These are phyloP conservation scores for Dermatemys mawii DNA, from an alignment of 2,113 vertebrate genomes.

Conservation along the genomic window DNA sequence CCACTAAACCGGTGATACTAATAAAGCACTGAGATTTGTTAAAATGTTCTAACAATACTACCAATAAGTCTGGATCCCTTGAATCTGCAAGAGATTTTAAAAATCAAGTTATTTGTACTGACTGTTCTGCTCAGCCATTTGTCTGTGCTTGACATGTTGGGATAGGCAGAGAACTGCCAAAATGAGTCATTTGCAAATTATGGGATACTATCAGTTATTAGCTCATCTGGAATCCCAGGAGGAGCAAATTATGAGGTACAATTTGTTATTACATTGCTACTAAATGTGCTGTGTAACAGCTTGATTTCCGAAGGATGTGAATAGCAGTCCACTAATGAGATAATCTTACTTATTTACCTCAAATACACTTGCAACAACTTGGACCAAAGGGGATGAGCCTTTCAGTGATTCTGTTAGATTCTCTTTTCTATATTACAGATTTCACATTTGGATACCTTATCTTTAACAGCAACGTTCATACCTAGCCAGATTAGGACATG, in stretches of 20 bases:
- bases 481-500: background rate
- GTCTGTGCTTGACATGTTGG: background rate
- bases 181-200: background rate
- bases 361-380: background rate
- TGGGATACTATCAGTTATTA: fast-evolving
- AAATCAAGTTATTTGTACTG: background rate
- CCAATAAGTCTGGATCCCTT: background rate
- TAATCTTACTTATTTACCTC: background rate
- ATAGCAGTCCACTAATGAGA: background rate
- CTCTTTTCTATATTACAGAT: background rate
- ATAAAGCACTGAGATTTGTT: background rate
- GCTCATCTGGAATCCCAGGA: fast-evolving
- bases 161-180: background rate
- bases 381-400: background rate
- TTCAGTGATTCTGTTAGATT: background rate
- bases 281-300: background rate
- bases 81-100: background rate
- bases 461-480: background rate
- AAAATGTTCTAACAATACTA: background rate
- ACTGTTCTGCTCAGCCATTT: background rate
- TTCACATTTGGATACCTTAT: background rate
- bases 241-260: background rate
- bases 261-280: too few species aligned
- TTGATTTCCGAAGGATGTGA: background rate
- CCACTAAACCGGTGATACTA: background rate